phyloP scores from a whole-genome alignment of 2,888 invertebrate genomes.

The Philereme vetulata region DNA sequence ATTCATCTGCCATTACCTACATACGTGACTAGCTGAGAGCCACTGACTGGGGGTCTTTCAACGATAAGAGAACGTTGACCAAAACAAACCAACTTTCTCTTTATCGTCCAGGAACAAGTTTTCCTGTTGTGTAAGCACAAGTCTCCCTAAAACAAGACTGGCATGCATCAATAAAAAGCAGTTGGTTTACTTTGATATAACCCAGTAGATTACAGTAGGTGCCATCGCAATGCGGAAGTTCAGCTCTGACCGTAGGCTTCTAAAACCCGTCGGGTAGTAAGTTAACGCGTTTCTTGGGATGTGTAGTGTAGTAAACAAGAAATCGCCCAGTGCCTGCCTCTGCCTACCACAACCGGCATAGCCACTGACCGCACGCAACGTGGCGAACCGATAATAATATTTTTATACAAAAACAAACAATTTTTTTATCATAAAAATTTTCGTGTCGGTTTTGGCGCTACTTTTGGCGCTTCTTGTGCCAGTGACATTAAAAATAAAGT shows the following conservation, averaged over 20 bases:
- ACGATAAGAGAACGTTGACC: slow-evolving; percentile 8
- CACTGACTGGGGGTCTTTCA: background rate
- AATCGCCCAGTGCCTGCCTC: slow-evolving; percentile 42
- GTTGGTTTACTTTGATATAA: slow-evolving; percentile 57
- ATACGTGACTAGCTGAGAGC: no score
- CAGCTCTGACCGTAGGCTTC: slow-evolving; percentile 50
- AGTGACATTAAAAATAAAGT: slow-evolving; percentile 56
- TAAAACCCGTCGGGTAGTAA: slow-evolving; percentile 63
- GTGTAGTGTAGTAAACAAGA: slow-evolving; percentile 71
- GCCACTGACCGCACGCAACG: slow-evolving; percentile 73
- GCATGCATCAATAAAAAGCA: slow-evolving; percentile 32
- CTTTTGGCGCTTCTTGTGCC: slow-evolving; percentile 45
- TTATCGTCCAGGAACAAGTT: slow-evolving; percentile 26
- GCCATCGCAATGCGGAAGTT: slow-evolving; percentile 62
- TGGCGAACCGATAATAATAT: slow-evolving; percentile 56
- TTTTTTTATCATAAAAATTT: slow-evolving; percentile 28
- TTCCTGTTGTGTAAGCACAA: slow-evolving; percentile 29
- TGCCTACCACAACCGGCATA: slow-evolving; percentile 67
- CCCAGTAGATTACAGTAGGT: slow-evolving; percentile 63
- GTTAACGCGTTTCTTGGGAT: slow-evolving; percentile 50
- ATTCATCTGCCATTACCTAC: no score
- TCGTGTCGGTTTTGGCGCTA: slow-evolving; percentile 28
- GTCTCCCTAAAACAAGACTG: slow-evolving; percentile 33
- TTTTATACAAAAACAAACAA: slow-evolving; percentile 25
- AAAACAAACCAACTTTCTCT: slow-evolving; percentile 31